Percentiles rank a stretch among this genome's conserved stretches.
Conservation (phyloP, 2,113 vertebrate genomes). For the Amphiprion ocellaris region DNA sequence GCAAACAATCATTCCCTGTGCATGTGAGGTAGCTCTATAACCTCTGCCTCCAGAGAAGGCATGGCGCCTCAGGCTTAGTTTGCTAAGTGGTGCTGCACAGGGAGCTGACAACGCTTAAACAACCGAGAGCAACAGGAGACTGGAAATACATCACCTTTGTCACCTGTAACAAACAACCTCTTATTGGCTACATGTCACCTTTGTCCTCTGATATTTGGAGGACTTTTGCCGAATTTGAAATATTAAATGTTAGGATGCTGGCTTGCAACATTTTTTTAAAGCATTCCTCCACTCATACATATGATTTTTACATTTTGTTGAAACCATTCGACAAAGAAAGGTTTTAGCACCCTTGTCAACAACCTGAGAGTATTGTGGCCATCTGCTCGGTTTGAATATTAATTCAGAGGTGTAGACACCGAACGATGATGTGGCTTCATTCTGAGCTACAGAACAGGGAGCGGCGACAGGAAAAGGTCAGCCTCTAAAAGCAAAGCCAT, state of each 20-base stretch:
- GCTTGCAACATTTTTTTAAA: neutral
- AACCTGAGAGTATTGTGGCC: slow-evolving; percentile 21
- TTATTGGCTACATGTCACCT: neutral
- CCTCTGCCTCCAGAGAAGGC: slow-evolving; percentile 58
- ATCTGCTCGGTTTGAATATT: slow-evolving; percentile 49
- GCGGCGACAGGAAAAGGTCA: slow-evolving; percentile 56
- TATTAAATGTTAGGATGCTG: slow-evolving; percentile 12
- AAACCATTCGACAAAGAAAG: slow-evolving; percentile 40
- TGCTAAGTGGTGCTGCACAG: slow-evolving; percentile 53
- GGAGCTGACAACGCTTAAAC: slow-evolving; percentile 47
- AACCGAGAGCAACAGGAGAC: slow-evolving; percentile 15
- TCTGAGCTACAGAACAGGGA: slow-evolving; percentile 22
- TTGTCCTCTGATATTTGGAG: neutral
- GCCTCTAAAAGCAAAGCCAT: slow-evolving; percentile 73
- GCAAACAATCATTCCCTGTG: slow-evolving; percentile 59
- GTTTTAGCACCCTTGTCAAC: slow-evolving; percentile 24
- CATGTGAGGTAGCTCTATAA: slow-evolving; percentile 53
- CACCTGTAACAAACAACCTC: slow-evolving; percentile 26
- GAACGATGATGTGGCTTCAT: neutral
- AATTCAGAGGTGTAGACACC: slow-evolving; percentile 12
- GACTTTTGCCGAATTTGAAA: neutral
- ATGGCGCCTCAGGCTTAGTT: slow-evolving; percentile 58
- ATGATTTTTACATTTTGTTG: slow-evolving; percentile 13
- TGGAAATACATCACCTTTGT: slow-evolving; percentile 31
- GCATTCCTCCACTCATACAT: neutral